phyloP scores from a whole-genome alignment of 2,113 vertebrate species.

The Tympanuchus pallidicinctus region DNA sequence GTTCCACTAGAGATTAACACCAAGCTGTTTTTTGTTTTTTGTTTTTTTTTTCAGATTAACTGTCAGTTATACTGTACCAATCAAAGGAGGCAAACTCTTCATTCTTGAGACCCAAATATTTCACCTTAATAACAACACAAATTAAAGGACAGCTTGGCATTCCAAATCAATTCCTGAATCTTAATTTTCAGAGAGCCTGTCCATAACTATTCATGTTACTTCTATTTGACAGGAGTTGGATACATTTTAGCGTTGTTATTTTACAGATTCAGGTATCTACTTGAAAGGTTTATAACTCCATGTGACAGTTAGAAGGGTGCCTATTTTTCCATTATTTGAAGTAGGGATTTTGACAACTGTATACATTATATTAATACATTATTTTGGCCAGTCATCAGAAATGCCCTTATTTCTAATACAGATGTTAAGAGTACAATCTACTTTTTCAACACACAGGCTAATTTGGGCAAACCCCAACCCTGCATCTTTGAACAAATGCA shows the following conservation, averaged over 20 bases:
- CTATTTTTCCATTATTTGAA: not conserved
- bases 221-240: not conserved
- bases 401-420: not conserved
- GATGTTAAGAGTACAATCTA: not conserved
- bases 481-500: not conserved
- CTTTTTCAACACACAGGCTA: not conserved
- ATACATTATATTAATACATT: not conserved
- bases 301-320: not conserved
- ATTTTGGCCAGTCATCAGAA: not conserved
- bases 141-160: not conserved
- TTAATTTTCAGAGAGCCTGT: not conserved
- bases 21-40: not conserved
- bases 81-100: conserved; percentile 20
- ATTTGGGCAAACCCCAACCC: not conserved
- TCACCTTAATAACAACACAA: conserved; percentile 2
- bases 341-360: not conserved
- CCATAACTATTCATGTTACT: not conserved
- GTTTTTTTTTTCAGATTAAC: not conserved
- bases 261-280: not conserved
- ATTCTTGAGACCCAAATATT: conserved; percentile 43
- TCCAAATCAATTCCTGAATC: not conserved
- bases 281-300: not conserved
- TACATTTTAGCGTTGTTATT: not conserved
- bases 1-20: not conserved
- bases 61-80: not conserved